Conservation (phyloP, 2,797 vertebrate species). For the Crocodylus rhombifer region DNA sequence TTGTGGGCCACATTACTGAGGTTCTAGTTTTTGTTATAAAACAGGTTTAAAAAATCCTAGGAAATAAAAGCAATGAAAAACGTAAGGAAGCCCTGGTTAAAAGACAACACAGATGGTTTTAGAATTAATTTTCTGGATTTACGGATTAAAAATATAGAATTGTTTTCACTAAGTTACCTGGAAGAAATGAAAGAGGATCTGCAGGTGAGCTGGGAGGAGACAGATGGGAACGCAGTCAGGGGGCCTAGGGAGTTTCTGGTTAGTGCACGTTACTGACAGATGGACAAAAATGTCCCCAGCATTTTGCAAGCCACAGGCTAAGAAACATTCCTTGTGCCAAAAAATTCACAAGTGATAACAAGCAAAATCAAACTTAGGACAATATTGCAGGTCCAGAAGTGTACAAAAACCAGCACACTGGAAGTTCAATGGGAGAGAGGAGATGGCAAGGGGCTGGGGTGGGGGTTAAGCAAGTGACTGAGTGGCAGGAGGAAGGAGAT, state of each 20-base stretch:
- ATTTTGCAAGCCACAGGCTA: fast-evolving
- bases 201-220: neutral
- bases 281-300: neutral
- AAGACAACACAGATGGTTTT: neutral
- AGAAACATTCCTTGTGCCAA: neutral
- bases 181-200: constrained; percentile 34
- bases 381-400: neutral
- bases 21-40: constrained; percentile 17
- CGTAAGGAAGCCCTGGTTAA: neutral
- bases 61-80: neutral
- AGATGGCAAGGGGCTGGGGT: neutral
- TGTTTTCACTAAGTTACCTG: constrained; percentile 27
- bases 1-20: neutral
- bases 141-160: neutral
- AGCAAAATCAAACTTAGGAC: fast-evolving
- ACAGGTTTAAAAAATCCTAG: neutral
- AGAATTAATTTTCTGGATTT: constrained; percentile 28
- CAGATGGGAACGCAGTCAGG: constrained; percentile 1
- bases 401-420: no score
- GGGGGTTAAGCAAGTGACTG: neutral
- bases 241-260: neutral
- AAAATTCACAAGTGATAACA: constrained; percentile 41
- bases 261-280: neutral
- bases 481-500: neutral
- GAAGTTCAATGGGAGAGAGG: neutral